A percentile compares a stretch with the other conserved stretches of the same genome.
Conservation (phyloP, 2,888 invertebrate genomes). For the Drosophila kokeensis region DNA sequence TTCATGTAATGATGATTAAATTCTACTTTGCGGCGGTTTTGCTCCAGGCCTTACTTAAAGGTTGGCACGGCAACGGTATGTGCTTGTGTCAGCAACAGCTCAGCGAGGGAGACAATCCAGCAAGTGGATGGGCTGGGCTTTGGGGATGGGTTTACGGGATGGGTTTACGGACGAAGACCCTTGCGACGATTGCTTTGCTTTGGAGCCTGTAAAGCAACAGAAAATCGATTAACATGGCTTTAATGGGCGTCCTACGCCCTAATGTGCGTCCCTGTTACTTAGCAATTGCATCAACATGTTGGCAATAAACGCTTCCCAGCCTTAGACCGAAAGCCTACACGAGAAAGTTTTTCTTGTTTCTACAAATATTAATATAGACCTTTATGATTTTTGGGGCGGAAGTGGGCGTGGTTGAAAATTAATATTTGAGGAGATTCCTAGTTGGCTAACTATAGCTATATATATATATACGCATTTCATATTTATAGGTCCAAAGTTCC, state of each 20-base stretch:
- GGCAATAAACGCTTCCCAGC: conserved; percentile 24
- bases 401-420: no score
- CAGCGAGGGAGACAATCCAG: conserved; percentile 1
- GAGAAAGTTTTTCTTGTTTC: neutral
- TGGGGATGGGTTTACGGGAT: neutral
- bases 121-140: neutral
- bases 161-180: neutral
- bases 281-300: conserved; percentile 56
- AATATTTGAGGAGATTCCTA: no score
- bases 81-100: conserved; percentile 60
- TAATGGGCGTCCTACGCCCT: conserved; percentile 57
- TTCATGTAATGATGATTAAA: conserved; percentile 63
- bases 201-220: conserved; percentile 60
- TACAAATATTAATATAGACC: neutral
- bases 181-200: conserved; percentile 21
- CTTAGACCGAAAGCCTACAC: no score
- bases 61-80: conserved; percentile 19
- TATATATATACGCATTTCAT: no score
- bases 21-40: conserved; percentile 50
- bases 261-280: conserved; percentile 19
- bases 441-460: no score
- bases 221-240: conserved; percentile 77
- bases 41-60: conserved; percentile 5
- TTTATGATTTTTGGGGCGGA: no score
- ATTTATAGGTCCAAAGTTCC: no score